Base-by-base conservation (phyloP, 2,888 invertebrate species). In the Chrysomela aeneicollis region DNA sequence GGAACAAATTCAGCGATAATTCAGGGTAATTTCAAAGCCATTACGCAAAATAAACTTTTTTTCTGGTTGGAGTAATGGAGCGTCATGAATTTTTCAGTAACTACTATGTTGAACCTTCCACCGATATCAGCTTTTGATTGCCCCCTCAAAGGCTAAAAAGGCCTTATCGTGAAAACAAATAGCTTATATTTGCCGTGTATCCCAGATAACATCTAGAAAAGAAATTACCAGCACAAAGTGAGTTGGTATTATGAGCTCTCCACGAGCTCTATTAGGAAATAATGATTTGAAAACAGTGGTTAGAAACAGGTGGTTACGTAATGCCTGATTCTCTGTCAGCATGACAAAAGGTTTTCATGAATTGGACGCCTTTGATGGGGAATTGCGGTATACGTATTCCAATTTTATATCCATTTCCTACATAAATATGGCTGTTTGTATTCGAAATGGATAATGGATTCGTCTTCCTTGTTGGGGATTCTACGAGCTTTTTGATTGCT, bases 381-480 rank as follows among this genome's bases (percentile, higher is more conserved):
- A 58, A 68, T 66, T 61, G 59, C 54, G 55, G 64, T 64, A 64
- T 60, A 64, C 64, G 55, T 66, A 62, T 64, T 64, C 55, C 79
- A 79, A 79, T 79, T 80, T 78, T 76, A 77, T 77, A 76, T 77
- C 76, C 80, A 79, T 80, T 79, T 77, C 71, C 76, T 73, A 76
- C 72, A 75, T 71, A 78, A 78, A 77, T 75, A 78, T 71, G 72
- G 69, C 71, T 76, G 69, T 74, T 75, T 76, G 73, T 75, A 63
- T 65, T 65, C 49, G 49, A 65, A 63, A 66, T 73, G 66, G 69
- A 72, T 75, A 75, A 75, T 76, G 74, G 71, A 73, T 73, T 72
- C 71, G 67, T 66, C 66, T 70, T 71, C 64, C 69, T 72, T 73
- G 71, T 73, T 70, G 70, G 60, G 68, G 64, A 64, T 72, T 74